Evolutionary conservation across 2,113 vertebrate species (phyloP).

Genomic region (Monarcha castaneiventris): DNA sequence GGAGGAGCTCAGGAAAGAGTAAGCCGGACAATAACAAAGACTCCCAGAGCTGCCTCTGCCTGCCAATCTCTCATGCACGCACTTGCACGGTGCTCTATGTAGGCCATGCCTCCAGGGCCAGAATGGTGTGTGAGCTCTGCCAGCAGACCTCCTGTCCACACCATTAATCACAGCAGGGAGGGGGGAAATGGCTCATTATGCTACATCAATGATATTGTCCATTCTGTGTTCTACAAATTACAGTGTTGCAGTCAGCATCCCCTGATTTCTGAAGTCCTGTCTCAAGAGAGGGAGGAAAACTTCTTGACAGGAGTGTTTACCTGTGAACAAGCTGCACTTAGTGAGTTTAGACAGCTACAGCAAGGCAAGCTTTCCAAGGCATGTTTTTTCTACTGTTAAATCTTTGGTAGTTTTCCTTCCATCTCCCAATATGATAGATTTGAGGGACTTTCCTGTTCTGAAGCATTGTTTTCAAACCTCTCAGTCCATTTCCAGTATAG

Average conservation of each 20-base stretch:
- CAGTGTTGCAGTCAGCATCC: not conserved
- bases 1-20: constrained; percentile 6
- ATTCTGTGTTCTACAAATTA: not conserved
- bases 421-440: not conserved
- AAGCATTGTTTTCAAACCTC: not conserved
- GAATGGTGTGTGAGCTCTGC: not conserved
- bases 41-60: not conserved
- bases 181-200: not conserved
- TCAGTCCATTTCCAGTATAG: not conserved
- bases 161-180: constrained; percentile 18
- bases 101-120: constrained; percentile 11
- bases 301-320: not conserved
- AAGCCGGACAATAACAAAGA: constrained; percentile 15
- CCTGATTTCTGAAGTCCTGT: not conserved
- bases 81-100: not conserved
- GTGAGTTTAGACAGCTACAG: not conserved
- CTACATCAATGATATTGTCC: not conserved
- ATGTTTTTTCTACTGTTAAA: not conserved
- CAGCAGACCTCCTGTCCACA: not conserved
- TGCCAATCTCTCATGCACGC: not conserved
- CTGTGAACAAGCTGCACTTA: not conserved
- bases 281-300: not conserved
- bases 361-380: not conserved
- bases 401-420: not conserved
- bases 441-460: not conserved